A percentile compares a stretch with the other conserved stretches of the same genome.
These are phyloP conservation scores for Conus canariensis DNA, from an alignment of 2,888 invertebrate genomes.

Conservation along the genomic window DNA sequence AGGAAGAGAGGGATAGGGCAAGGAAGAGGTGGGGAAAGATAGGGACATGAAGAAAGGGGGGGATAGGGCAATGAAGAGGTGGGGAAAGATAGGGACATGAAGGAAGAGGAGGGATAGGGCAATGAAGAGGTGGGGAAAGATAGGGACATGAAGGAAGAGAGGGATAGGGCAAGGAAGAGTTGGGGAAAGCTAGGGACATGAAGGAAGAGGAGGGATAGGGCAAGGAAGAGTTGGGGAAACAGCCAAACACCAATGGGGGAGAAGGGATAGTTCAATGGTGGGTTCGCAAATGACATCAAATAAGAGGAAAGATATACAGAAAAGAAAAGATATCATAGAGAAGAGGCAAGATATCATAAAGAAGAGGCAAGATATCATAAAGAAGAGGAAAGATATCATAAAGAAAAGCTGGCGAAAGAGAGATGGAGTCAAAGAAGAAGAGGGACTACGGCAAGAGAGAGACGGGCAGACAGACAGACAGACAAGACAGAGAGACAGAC, in stretches of 20 bases:
- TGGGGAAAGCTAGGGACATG: neutral
- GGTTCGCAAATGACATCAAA: no score
- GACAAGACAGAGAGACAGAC: conserved; percentile 3
- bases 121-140: neutral
- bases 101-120: neutral
- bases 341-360: no score
- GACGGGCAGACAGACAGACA: neutral
- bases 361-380: no score
- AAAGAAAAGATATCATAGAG: no score
- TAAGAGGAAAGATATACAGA: no score
- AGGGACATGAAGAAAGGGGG: no score
- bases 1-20: no score
- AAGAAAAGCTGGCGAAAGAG: no score
- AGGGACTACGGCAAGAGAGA: neutral
- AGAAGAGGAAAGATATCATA: no score
- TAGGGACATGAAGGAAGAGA: neutral
- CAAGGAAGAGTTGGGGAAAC: neutral
- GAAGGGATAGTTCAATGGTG: no score
- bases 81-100: neutral
- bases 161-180: neutral
- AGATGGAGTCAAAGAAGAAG: no score
- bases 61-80: neutral
- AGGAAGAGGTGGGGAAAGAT: no score
- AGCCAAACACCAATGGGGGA: neutral
- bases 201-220: neutral